A percentile compares a stretch with the other conserved stretches of the same genome.
These are phyloP conservation scores for Epinephelus awoara DNA, from an alignment of 2,797 vertebrate genomes.

Conservation along the genomic window DNA sequence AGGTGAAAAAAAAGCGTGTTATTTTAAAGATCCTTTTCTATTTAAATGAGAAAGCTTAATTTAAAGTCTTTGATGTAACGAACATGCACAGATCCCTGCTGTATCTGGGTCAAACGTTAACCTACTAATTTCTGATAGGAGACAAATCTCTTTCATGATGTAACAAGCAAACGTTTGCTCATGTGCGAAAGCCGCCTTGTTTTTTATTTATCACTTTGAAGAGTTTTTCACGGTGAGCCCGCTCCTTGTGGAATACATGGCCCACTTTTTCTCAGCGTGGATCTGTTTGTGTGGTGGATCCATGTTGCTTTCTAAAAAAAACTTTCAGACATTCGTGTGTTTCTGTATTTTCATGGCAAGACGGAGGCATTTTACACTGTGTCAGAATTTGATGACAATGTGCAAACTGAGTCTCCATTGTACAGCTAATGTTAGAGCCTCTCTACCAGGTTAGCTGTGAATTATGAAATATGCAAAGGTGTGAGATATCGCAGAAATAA, in stretches of 20 bases:
- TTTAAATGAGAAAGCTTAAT: conserved; percentile 56
- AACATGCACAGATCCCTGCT: conserved; percentile 42
- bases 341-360: conserved; percentile 19
- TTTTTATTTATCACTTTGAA: conserved; percentile 81
- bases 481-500: conserved; percentile 23
- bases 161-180: conserved; percentile 73
- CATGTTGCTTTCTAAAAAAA: conserved; percentile 2
- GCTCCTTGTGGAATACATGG: conserved; percentile 71
- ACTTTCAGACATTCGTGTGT: not conserved
- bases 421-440: not conserved
- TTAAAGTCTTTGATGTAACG: conserved; percentile 69
- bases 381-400: conserved; percentile 41
- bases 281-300: conserved; percentile 24
- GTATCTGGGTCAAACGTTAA: conserved; percentile 77
- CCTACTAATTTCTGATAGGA: conserved; percentile 71
- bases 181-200: conserved; percentile 68
- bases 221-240: conserved; percentile 63
- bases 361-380: not conserved
- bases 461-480: conserved; percentile 31
- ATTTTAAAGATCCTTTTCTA: conserved; percentile 52
- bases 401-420: conserved; percentile 39
- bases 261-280: conserved; percentile 65
- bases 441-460: conserved; percentile 35
- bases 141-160: conserved; percentile 77
- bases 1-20: conserved; percentile 35